Evolutionary conservation across 2,113 vertebrate species (phyloP), one percentile per base, ranked within the genome.

Genomic region (Haemorhous mexicanus): DNA sequence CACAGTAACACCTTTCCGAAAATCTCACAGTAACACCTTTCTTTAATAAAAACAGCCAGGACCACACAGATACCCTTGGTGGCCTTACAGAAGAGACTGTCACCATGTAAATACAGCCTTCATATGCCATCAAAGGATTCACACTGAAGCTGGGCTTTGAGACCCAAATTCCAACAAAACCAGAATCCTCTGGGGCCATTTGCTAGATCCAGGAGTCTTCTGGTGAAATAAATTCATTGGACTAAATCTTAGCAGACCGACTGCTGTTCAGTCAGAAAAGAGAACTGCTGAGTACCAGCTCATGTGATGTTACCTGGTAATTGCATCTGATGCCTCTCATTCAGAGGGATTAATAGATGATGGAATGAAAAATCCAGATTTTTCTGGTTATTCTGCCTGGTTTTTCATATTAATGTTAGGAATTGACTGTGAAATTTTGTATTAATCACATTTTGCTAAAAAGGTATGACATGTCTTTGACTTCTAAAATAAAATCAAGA

Each of bases 361-460:
- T 52, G 27, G 67, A 84, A 43, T 47, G 44, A 89, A 93, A 77
- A 69, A 78, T 61, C 15, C n/a, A 94, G 52, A 24, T 84, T 41
- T 41, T 41, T 39, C 59, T 62, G 26, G 59, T 28, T 28, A 39
- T 62, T 84, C 73, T 89, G 28, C 6, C 15, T 68, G 8, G 0
- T 62, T 81, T 89, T 84, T 67, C 22, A 21, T 73, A 32, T 41
- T 81, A 78, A 32, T 58, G 46, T 84, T 81, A 73, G 47, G 32
- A 93, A 92, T 9, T 7, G 1, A 87, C 33, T 20, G 8, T 16
- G 47, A 96, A 52, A 67, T 75, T 95, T 84, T 78, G 20, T 74
- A 88, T 92, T 96, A 93, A 94, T 79, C 81, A 81, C 46, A 85
- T 73, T 94, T 87, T 91, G 14, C 58, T 91, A 87, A 94, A 93